Evolutionary conservation across 2,113 vertebrate genomes (phyloP), one percentile per base, ranked within the genome.

Genomic region (Takifugu bimaculatus): DNA sequence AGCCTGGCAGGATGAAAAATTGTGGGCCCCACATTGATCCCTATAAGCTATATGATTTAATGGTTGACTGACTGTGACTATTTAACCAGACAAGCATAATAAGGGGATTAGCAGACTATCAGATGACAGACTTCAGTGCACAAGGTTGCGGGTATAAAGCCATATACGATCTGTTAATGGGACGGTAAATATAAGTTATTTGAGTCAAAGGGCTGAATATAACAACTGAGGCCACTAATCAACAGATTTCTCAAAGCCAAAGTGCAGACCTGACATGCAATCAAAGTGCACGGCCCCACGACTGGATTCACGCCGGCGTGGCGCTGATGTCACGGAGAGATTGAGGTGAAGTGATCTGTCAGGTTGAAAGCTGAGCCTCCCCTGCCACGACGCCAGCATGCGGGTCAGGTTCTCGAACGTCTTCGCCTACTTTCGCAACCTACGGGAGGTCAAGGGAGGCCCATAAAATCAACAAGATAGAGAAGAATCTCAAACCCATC

Each of bases 91-190:
- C 65, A 81, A 58, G 70, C 78, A 87, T 78, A 79, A 87, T 78
- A 77, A 81, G 66, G 61, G 74, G 83, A 88, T 87, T 83, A 83
- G 65, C 68, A 77, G 68, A 52, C 69, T 81, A 88, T 88, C 81
- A 85, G 79, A 85, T 87, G 75, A 75, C 81, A 81, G 65, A 64
- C 74, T 73, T 77, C 60, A 79, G 65, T 65, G 73, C 60, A 68
- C 58, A 70, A 51, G 59, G 75, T 71, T 75, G 60, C 64, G 77
- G 76, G 76, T 82, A 78, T 70, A 77, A 6, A 49, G 60, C 54
- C 59, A 64, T 42, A 70, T 65, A 62, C 57, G 57, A 68, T 75
- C 63, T 50, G 25, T 25, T 63, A 51, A 68, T 39, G 35, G 35
- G 35, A 59, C 25, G 27, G n/a, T 45, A 56, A 20, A 20, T 39